Percentiles rank a stretch among this genome's conserved stretches.
These are phyloP conservation scores for Heliornis fulica DNA, from an alignment of 2,113 vertebrate genomes.

Conservation along the genomic window DNA sequence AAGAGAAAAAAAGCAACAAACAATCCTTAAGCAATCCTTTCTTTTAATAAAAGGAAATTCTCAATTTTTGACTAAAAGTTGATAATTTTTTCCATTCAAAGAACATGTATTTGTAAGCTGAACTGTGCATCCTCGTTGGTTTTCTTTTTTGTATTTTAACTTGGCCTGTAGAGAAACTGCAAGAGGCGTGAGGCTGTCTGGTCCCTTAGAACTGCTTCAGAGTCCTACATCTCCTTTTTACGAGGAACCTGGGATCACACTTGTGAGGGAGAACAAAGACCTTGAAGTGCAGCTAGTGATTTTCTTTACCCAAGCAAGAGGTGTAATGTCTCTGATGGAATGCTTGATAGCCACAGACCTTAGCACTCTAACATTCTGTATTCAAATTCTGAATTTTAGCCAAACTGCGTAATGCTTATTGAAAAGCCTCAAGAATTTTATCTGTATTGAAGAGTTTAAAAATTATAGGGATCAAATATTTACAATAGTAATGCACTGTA, in stretches of 20 bases:
- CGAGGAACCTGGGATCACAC: not conserved
- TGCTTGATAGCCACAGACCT: not conserved
- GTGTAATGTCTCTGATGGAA: not conserved
- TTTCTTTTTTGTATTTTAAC: not conserved
- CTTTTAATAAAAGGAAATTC: not conserved
- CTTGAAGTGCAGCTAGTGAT: not conserved
- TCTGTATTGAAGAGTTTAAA: not conserved
- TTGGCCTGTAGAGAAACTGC: not conserved
- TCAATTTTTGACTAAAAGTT: not conserved
- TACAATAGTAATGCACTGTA: not conserved
- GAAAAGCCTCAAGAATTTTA: not conserved
- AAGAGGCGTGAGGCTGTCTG: not conserved
- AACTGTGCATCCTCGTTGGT: not conserved
- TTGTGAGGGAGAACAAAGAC: not conserved
- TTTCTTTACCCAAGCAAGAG: not conserved
- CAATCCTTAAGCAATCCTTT: not conserved
- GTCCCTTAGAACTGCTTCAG: not conserved
- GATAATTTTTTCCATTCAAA: not conserved
- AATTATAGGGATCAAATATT: not conserved
- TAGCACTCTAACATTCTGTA: not conserved
- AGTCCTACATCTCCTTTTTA: not conserved
- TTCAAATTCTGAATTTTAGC: not conserved
- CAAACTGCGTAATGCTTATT: fast-evolving
- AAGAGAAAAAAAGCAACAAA: not conserved
- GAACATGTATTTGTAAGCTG: not conserved